Percentiles rank a stretch among this genome's conserved stretches.
phyloP scores from a whole-genome alignment of 1,140 invertebrate genomes.

The Drosophila takahashii region DNA sequence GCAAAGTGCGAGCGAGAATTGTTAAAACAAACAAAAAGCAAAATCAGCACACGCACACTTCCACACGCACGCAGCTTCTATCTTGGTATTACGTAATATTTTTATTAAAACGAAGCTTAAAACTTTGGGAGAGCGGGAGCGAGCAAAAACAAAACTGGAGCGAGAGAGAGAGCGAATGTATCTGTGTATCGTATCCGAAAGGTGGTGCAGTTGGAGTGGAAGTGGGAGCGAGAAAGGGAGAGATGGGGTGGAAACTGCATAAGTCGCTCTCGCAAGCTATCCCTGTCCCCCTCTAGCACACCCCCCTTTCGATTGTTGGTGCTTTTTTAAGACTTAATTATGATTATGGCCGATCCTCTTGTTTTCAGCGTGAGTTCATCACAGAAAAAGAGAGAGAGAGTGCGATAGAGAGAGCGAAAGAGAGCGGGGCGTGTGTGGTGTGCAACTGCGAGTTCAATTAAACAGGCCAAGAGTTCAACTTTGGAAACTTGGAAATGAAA shows the following conservation, averaged over 20 bases:
- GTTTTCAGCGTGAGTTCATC: slow-evolving; percentile 46
- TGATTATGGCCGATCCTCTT: slow-evolving; percentile 42
- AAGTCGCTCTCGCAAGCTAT: slow-evolving; percentile 28
- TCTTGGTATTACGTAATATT: slow-evolving; percentile 82
- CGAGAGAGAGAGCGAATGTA: slow-evolving; percentile 29
- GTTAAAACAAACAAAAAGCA: slow-evolving; percentile 59
- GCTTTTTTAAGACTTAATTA: slow-evolving; percentile 31
- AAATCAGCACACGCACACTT: slow-evolving; percentile 42
- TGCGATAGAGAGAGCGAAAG: slow-evolving; percentile 7
- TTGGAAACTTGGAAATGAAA: slow-evolving; percentile 53
- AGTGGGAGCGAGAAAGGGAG: background rate
- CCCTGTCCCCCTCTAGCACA: slow-evolving; percentile 1
- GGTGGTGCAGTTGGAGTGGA: slow-evolving; percentile 28
- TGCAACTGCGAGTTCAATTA: slow-evolving; percentile 76
- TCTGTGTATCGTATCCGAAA: slow-evolving; percentile 34
- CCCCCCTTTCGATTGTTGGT: slow-evolving; percentile 2
- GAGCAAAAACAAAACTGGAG: slow-evolving; percentile 55
- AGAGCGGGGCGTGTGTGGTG: slow-evolving; percentile 64
- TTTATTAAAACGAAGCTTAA: slow-evolving; percentile 81
- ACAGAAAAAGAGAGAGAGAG: slow-evolving; percentile 14
- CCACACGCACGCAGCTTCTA: slow-evolving; percentile 51
- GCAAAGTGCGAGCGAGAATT: slow-evolving; percentile 32
- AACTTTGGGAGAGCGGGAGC: slow-evolving; percentile 49
- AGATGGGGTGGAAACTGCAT: slow-evolving; percentile 38
- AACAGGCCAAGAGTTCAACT: slow-evolving; percentile 60